phyloP scores from a whole-genome alignment of 2,113 vertebrate genomes.

The Elgaria multicarinata region DNA sequence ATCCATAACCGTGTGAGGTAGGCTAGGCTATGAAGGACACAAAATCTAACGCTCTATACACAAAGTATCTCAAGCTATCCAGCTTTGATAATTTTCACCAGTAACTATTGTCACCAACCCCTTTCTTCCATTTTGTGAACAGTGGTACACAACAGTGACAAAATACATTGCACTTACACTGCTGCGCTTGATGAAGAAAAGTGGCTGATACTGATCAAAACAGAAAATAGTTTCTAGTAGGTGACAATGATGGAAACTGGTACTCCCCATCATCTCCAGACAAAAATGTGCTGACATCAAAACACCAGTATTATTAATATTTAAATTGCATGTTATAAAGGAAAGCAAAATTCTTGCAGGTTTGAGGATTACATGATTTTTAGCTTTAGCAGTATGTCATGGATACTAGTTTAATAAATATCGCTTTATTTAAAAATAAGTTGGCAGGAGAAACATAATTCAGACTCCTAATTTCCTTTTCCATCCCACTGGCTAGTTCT shows the following conservation, averaged over 20 bases:
- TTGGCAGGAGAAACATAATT: background rate
- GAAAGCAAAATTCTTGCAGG: background rate
- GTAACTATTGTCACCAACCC: no score
- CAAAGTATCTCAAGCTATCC: background rate
- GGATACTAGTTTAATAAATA: constrained; percentile 61
- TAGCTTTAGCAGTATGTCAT: constrained; percentile 51
- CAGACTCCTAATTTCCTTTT: constrained; percentile 58
- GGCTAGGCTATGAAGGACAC: background rate
- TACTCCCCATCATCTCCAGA: background rate
- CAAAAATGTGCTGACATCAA: background rate
- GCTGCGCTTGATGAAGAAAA: background rate
- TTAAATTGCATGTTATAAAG: background rate
- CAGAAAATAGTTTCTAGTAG: background rate
- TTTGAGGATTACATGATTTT: constrained; percentile 65
- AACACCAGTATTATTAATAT: constrained; percentile 8
- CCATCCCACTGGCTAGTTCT: constrained; percentile 65
- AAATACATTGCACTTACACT: background rate
- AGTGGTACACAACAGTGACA: background rate
- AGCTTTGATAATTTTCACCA: background rate
- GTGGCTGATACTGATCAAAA: background rate
- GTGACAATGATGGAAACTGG: background rate
- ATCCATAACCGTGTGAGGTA: background rate
- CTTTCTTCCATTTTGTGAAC: background rate
- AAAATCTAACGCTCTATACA: background rate
- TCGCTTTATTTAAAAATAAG: constrained; percentile 34